Conservation (phyloP, 2,888 invertebrate species). For the Oasisia sp. region DNA sequence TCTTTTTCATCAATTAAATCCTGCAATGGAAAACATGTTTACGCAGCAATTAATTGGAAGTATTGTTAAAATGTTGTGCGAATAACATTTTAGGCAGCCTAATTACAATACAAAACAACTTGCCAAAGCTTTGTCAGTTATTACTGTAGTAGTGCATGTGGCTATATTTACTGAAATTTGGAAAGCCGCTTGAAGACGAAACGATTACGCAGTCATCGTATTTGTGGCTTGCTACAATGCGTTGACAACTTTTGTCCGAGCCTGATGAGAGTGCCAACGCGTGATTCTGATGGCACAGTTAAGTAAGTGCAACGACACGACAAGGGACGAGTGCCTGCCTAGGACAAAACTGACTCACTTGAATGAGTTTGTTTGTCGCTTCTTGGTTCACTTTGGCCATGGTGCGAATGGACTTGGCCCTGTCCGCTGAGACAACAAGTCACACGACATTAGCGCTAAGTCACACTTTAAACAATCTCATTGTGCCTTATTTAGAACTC, state of each 20-base stretch:
- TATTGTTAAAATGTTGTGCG: background rate
- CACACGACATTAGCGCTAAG: background rate
- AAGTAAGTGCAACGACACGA: too few species aligned
- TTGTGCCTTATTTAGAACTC: background rate
- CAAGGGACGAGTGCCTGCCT: background rate
- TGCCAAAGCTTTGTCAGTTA: too few species aligned
- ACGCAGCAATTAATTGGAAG: background rate
- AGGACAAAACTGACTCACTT: background rate
- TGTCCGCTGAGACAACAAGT: slow-evolving; percentile 41
- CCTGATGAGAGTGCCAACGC: too few species aligned
- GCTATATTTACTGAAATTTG: too few species aligned
- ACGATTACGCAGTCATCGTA: too few species aligned
- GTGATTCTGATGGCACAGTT: too few species aligned
- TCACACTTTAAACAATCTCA: background rate
- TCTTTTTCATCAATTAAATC: slow-evolving; percentile 47
- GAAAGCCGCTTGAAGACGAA: too few species aligned
- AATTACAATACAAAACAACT: too few species aligned
- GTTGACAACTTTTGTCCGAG: too few species aligned
- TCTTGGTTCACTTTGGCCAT: slow-evolving; percentile 44
- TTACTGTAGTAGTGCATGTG: too few species aligned
- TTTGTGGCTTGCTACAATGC: too few species aligned
- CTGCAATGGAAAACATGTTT: slow-evolving; percentile 21
- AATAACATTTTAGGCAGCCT: too few species aligned
- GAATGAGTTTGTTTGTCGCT: slow-evolving; percentile 45
- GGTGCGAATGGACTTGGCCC: slow-evolving; percentile 46